A percentile compares a stretch with the other conserved stretches of the same genome.
Conservation (phyloP, 1,140 invertebrate genomes). For the Ptiloglossa arizonensis region DNA sequence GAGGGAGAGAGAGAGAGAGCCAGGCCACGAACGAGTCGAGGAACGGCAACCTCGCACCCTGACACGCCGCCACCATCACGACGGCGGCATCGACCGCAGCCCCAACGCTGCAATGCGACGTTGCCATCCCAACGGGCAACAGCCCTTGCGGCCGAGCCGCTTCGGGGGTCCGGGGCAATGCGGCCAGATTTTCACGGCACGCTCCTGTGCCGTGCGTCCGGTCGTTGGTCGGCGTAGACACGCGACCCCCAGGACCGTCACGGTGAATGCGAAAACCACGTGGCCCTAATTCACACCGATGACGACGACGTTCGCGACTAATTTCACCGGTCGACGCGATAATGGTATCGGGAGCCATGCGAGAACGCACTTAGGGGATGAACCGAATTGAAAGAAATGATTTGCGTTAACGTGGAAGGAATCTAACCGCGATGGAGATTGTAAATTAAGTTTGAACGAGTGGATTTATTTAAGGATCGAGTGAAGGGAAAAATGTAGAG, state of each 20-base stretch:
- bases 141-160: constrained; percentile 72
- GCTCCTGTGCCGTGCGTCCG: constrained; percentile 63
- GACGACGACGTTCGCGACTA: too few species aligned
- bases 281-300: background rate
- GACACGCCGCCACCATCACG: constrained; percentile 59
- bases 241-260: constrained; percentile 57
- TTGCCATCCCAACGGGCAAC: constrained; percentile 82
- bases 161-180: constrained; percentile 29
- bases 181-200: constrained; percentile 59
- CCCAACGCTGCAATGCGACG: constrained; percentile 82
- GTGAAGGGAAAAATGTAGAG: background rate
- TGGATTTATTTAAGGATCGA: too few species aligned
- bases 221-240: constrained; percentile 71
- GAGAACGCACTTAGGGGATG: too few species aligned
- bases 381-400: too few species aligned
- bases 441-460: too few species aligned
- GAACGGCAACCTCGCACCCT: constrained; percentile 65
- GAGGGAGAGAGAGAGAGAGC: constrained; percentile 18
- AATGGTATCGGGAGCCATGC: too few species aligned
- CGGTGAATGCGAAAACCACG: constrained; percentile 6
- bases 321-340: too few species aligned
- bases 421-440: too few species aligned
- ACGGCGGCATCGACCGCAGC: constrained; percentile 80
- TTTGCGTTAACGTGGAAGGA: too few species aligned
- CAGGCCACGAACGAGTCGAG: constrained; percentile 25